phyloP scores from a whole-genome alignment of 2,113 vertebrate genomes.

The Xenotilapia caudafasciata region DNA sequence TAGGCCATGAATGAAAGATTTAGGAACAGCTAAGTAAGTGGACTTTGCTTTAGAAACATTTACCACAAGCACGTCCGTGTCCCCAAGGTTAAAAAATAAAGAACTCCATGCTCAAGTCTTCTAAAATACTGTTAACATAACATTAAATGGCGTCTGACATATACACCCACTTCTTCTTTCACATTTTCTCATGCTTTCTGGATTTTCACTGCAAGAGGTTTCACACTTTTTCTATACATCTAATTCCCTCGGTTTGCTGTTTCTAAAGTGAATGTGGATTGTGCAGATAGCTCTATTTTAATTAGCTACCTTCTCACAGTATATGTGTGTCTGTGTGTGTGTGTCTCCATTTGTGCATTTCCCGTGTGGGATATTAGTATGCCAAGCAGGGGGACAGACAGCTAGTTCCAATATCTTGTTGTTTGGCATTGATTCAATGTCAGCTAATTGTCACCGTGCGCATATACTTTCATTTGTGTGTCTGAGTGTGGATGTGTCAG shows the following conservation, averaged over 20 bases:
- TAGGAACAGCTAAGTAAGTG: neutral
- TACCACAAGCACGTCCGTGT: neutral
- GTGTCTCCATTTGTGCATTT: neutral
- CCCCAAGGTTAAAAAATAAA: neutral
- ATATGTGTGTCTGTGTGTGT: neutral
- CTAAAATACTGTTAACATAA: neutral
- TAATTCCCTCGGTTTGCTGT: neutral
- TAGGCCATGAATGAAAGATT: neutral
- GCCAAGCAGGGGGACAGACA: constrained; percentile 37
- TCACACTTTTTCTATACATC: neutral
- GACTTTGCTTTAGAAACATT: neutral
- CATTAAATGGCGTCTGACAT: neutral
- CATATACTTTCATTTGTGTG: neutral
- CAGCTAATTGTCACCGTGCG: constrained; percentile 49
- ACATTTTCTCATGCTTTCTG: neutral
- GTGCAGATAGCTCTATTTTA: constrained; percentile 18
- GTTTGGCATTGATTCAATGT: constrained; percentile 61
- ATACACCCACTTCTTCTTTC: neutral
- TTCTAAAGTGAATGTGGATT: constrained; percentile 9
- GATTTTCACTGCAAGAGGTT: neutral
- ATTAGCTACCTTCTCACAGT: constrained; percentile 9
- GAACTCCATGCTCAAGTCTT: neutral
- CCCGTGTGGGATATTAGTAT: constrained; percentile 48
- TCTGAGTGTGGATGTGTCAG: neutral
- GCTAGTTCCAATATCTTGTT: constrained; percentile 49